phyloP scores from a whole-genome alignment of 2,113 vertebrate species.

The Prunella fulvescens region DNA sequence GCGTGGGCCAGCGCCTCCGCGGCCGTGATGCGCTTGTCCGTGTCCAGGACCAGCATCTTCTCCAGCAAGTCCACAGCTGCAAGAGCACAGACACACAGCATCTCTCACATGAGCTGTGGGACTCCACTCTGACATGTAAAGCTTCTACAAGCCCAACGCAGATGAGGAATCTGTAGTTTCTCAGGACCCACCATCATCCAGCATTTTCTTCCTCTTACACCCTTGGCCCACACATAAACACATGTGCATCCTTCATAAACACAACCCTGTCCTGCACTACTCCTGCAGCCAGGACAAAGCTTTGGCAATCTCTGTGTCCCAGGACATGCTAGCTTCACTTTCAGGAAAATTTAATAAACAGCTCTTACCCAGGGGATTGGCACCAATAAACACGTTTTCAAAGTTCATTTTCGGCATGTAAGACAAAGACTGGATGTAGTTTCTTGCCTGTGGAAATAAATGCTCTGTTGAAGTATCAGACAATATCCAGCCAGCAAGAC shows the following conservation, averaged over 20 bases:
- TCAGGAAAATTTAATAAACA: not conserved
- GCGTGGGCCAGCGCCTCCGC: constrained; percentile 89
- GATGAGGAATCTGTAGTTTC: not conserved
- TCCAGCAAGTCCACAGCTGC: constrained; percentile 94
- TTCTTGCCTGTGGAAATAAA: constrained; percentile 86
- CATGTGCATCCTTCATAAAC: accelerated
- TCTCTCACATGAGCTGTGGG: not conserved
- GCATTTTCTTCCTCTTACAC: not conserved
- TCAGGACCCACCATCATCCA: not conserved
- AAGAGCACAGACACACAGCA: not conserved
- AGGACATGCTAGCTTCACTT: not conserved
- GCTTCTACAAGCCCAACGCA: accelerated
- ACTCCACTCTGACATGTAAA: not conserved
- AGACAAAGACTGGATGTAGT: constrained; percentile 94
- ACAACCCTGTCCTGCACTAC: not conserved
- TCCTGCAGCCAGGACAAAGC: not conserved
- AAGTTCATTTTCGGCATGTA: constrained; percentile 98
- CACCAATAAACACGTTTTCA: constrained; percentile 95
- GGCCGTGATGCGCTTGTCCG: constrained; percentile 94
- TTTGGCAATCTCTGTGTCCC: not conserved
- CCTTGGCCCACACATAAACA: not conserved
- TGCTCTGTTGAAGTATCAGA: not conserved
- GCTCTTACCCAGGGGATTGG: constrained; percentile 91
- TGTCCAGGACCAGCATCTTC: constrained; percentile 97
- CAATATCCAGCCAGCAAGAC: not conserved